phyloP scores from a whole-genome alignment of 2,797 vertebrate genomes.

The Pogonophryne albipinna region DNA sequence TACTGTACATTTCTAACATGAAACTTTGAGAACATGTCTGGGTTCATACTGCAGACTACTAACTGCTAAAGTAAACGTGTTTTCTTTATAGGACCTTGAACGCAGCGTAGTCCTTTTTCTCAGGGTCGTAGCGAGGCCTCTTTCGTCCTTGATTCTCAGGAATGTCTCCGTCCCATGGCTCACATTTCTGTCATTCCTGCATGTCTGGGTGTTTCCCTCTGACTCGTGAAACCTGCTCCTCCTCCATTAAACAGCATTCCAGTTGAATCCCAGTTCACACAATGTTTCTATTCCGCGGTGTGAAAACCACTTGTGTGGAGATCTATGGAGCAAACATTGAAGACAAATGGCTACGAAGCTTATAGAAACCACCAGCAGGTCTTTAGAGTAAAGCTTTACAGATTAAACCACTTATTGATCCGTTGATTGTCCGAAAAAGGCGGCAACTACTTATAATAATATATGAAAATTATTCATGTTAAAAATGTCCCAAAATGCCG shows the following conservation, averaged over 20 bases:
- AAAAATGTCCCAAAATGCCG: too few relatives aligned
- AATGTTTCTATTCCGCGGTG: slow-evolving; percentile 28
- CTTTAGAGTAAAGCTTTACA: too few relatives aligned
- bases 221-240: slow-evolving; percentile 51
- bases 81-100: slow-evolving; percentile 40
- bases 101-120: slow-evolving; percentile 24
- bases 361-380: too few relatives aligned
- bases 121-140: slow-evolving; percentile 79
- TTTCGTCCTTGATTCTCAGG: slow-evolving; percentile 61
- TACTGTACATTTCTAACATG: too few relatives aligned
- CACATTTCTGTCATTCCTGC: slow-evolving; percentile 75
- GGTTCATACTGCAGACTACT: neutral
- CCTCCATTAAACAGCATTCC: slow-evolving; percentile 2
- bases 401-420: too few relatives aligned
- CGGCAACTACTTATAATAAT: too few relatives aligned
- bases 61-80: slow-evolving; percentile 2
- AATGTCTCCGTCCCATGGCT: slow-evolving; percentile 71
- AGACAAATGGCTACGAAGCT: too few relatives aligned
- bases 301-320: slow-evolving; percentile 20
- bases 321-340: neutral
- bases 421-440: too few relatives aligned
- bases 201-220: slow-evolving; percentile 69
- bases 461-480: too few relatives aligned
- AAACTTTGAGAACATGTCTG: too few relatives aligned
- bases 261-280: slow-evolving; percentile 36